phyloP scores from a whole-genome alignment of 2,113 vertebrate species.

The Pandion haliaetus region DNA sequence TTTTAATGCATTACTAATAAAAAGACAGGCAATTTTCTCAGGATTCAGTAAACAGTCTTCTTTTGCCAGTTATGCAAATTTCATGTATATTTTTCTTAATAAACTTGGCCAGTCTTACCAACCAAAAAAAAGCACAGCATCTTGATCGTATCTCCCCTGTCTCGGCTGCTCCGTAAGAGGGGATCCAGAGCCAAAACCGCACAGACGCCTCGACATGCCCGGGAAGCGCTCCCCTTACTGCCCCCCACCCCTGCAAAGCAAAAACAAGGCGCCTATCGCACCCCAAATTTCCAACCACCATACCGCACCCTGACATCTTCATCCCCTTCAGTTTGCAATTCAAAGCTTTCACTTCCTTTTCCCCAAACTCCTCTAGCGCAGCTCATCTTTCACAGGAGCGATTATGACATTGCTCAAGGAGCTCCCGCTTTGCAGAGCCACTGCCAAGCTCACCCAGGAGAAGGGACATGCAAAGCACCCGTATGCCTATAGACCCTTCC shows the following conservation, averaged over 20 bases:
- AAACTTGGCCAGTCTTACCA: not conserved
- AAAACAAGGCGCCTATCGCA: not conserved
- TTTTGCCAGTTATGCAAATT: not conserved
- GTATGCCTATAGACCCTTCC: fast-evolving
- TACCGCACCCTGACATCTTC: not conserved
- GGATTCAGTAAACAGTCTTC: not conserved
- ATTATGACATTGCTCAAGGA: not conserved
- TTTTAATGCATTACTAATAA: not conserved
- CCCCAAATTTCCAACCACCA: not conserved
- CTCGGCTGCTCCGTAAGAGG: fast-evolving
- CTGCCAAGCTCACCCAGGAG: not conserved
- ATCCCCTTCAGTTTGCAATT: not conserved
- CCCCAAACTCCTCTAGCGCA: not conserved
- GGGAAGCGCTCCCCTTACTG: not conserved
- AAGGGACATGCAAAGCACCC: not conserved
- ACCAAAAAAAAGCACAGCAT: not conserved
- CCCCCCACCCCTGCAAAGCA: not conserved
- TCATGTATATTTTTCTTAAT: not conserved
- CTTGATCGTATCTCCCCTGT: fast-evolving
- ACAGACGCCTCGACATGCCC: fast-evolving
- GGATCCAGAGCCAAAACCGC: not conserved
- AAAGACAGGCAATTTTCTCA: not conserved
- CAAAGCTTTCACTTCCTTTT: not conserved
- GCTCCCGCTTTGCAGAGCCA: not conserved
- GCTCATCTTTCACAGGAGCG: not conserved